Evolutionary conservation across 2,888 invertebrate species (phyloP).

Genomic region (Steromphala cineraria): DNA sequence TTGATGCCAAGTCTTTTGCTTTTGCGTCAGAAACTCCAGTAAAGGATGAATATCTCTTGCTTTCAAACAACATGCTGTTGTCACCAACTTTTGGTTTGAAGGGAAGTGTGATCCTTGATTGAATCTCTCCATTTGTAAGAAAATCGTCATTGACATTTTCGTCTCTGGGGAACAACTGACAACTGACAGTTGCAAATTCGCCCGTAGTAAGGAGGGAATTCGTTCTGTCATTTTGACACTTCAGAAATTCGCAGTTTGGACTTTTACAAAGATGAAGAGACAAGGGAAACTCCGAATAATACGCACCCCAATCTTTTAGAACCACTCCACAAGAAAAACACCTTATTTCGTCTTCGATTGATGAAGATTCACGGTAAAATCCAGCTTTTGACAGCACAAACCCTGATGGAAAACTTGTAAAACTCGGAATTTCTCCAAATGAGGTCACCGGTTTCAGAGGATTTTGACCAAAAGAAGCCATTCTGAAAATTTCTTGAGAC

Average conservation of each 20-base stretch:
- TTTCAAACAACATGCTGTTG: neutral
- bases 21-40: neutral
- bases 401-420: neutral
- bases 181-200: neutral
- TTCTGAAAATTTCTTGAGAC: neutral
- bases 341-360: neutral
- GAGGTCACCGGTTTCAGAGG: slow-evolving; percentile 4
- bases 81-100: neutral
- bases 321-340: slow-evolving; percentile 1
- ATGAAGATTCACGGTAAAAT: neutral
- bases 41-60: slow-evolving; percentile 1
- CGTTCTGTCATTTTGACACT: neutral
- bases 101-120: neutral
- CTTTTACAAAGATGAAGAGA: neutral
- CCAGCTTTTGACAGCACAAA: slow-evolving; percentile 1
- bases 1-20: neutral
- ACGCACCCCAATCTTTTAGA: neutral
- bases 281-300: neutral
- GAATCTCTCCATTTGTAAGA: neutral
- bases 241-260: neutral
- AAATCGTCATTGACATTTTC: too few relatives aligned
- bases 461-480: neutral
- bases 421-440: neutral
- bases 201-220: neutral
- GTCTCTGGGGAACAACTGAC: neutral